Conservation (phyloP, 2,888 invertebrate species). For the Drosophila incognita region DNA sequence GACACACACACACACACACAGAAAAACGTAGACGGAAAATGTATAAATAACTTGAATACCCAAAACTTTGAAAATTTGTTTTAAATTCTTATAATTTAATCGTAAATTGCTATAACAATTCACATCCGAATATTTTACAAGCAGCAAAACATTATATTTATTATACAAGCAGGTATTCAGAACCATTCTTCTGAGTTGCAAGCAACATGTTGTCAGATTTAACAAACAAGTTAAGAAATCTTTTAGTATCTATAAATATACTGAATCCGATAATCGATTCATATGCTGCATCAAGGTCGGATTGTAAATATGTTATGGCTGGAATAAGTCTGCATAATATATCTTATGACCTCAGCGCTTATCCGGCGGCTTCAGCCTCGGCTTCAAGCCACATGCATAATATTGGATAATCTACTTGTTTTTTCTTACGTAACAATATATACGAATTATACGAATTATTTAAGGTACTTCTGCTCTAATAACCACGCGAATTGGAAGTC, state of each 20-base stretch:
- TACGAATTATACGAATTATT: neutral
- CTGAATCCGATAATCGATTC: neutral
- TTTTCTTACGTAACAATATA: neutral
- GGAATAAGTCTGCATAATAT: slow-evolving; percentile 4
- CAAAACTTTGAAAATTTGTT: neutral
- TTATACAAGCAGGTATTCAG: slow-evolving; percentile 6
- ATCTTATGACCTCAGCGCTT: neutral
- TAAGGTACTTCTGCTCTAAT: slow-evolving; percentile 2
- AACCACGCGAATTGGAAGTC: neutral
- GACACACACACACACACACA: neutral
- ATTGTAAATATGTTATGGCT: neutral
- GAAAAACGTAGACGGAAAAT: slow-evolving; percentile 7
- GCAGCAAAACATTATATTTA: slow-evolving; percentile 6
- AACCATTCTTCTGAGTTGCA: slow-evolving; percentile 2
- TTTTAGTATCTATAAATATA: neutral
- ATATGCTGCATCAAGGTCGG: neutral
- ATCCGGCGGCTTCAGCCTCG: neutral
- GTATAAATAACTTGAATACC: slow-evolving; percentile 24
- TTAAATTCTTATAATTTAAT: slow-evolving; percentile 24
- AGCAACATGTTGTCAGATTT: slow-evolving; percentile 8
- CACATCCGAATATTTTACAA: slow-evolving; percentile 24
- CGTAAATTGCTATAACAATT: slow-evolving; percentile 27
- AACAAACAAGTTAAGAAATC: neutral
- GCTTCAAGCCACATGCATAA: neutral
- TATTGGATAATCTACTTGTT: neutral